Percentiles rank a stretch among this genome's conserved stretches.
These are phyloP conservation scores for Amiota minor DNA, from an alignment of 2,888 invertebrate species.

Conservation along the genomic window DNA sequence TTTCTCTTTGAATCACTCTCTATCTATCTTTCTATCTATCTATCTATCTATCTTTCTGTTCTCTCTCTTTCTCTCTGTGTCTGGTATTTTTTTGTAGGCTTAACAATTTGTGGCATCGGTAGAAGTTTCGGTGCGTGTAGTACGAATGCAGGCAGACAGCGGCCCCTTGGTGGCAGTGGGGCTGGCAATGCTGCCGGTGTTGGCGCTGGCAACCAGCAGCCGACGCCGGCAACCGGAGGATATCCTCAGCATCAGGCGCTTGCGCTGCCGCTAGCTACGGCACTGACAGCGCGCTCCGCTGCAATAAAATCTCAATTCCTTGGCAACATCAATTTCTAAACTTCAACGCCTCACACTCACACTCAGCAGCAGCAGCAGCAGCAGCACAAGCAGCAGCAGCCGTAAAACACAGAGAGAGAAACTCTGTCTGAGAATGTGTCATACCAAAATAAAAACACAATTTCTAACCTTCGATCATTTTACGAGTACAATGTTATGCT, in stretches of 20 bases:
- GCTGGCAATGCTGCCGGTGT: conserved; percentile 56
- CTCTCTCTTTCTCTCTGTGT: conserved; percentile 56
- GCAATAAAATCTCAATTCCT: conserved; percentile 73
- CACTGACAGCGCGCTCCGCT: conserved; percentile 71
- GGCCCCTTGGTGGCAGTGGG: conserved; percentile 56
- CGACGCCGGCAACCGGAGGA: conserved; percentile 65
- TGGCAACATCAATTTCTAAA: conserved; percentile 73
- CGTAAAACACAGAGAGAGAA: conserved; percentile 29
- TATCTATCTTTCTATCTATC: conserved; percentile 21
- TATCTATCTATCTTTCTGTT: conserved; percentile 37
- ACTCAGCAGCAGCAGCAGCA: conserved; percentile 25
- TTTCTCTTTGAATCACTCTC: not conserved
- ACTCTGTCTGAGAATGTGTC: conserved; percentile 14
- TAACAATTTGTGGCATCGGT: conserved; percentile 74
- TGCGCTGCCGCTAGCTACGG: conserved; percentile 71
- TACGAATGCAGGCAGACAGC: conserved; percentile 68
- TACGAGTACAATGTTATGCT: no score
- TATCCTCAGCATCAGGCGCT: conserved; percentile 68
- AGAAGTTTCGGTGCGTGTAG: conserved; percentile 73
- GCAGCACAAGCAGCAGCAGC: conserved; percentile 28
- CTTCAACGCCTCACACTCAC: conserved; percentile 32
- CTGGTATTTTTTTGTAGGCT: conserved; percentile 65
- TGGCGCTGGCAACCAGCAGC: conserved; percentile 60
- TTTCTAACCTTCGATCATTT: no score
- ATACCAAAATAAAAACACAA: not conserved